A percentile compares a stretch with the other conserved stretches of the same genome.
Evolutionary conservation across 2,888 invertebrate species (phyloP).

Genomic region (Hydrotaea cyrtoneurina): DNA sequence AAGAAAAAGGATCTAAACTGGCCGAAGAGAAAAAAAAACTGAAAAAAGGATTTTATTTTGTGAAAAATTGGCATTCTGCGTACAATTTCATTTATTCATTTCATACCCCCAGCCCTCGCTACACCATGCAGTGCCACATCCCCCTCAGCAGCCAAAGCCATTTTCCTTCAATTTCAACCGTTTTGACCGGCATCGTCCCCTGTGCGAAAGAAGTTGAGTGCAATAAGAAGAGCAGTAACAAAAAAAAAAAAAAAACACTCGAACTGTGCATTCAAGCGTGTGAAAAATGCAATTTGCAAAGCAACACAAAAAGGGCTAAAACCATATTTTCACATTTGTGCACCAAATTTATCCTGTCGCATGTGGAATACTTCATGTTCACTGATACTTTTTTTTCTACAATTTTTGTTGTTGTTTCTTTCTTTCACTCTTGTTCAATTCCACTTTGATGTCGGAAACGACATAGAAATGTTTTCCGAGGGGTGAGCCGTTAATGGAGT

Average conservation of each 20-base stretch:
- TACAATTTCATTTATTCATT: neutral
- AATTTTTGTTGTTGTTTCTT: no score
- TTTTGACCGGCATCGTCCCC: neutral
- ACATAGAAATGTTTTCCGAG: neutral
- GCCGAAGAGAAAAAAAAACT: neutral
- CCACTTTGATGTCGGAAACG: neutral
- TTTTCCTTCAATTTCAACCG: slow-evolving; percentile 16
- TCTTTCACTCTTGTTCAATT: neutral
- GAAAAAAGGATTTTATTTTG: neutral
- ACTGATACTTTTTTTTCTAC: neutral
- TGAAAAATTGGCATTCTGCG: neutral
- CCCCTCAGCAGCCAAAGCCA: neutral
- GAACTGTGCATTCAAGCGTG: slow-evolving; percentile 54
- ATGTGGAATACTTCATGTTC: slow-evolving; percentile 21
- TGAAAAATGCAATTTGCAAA: slow-evolving; percentile 57
- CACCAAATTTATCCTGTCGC: slow-evolving; percentile 54
- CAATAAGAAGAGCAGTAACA: no score
- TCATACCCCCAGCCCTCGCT: neutral
- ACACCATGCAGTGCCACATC: neutral
- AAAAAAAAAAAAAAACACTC: slow-evolving; percentile 1
- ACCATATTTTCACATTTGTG: slow-evolving; percentile 55
- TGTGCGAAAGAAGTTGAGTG: slow-evolving; percentile 31
- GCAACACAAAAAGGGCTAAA: slow-evolving; percentile 35
- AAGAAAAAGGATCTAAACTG: neutral
- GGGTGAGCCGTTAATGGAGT: neutral